These are phyloP conservation scores for Haemorhous mexicanus DNA, from an alignment of 2,113 vertebrate genomes.

Conservation along the genomic window DNA sequence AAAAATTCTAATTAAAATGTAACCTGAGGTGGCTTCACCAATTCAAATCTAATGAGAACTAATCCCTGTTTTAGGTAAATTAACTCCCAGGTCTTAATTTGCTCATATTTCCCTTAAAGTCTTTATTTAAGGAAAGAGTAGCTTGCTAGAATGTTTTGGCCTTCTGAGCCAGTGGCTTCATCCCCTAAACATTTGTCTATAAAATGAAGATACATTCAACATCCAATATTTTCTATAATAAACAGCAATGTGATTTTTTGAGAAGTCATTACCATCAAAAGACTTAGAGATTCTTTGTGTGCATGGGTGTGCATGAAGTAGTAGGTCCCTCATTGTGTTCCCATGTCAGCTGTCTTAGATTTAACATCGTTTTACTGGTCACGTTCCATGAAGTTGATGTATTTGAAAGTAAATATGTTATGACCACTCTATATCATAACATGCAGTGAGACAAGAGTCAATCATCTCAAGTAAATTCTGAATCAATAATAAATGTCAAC, in stretches of 20 bases:
- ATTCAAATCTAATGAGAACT: conserved; percentile 2
- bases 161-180: background rate
- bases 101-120: background rate
- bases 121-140: background rate
- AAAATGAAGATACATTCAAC: background rate
- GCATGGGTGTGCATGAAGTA: background rate
- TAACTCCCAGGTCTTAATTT: conserved; percentile 34
- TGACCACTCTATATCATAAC: background rate
- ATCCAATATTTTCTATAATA: background rate
- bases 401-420: background rate
- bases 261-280: background rate
- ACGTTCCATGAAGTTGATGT: background rate
- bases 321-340: fast-evolving
- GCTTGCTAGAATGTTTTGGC: background rate
- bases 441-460: background rate
- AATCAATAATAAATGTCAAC: background rate
- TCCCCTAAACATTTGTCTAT: background rate
- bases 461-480: background rate
- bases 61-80: conserved; percentile 13
- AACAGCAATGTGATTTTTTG: background rate
- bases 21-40: background rate
- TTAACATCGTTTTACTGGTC: background rate
- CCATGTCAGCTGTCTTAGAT: background rate
- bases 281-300: background rate
- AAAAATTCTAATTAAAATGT: conserved; percentile 40